These are phyloP conservation scores for Hemitrygon akajei DNA, from an alignment of 2,797 vertebrate genomes.

Conservation along the genomic window DNA sequence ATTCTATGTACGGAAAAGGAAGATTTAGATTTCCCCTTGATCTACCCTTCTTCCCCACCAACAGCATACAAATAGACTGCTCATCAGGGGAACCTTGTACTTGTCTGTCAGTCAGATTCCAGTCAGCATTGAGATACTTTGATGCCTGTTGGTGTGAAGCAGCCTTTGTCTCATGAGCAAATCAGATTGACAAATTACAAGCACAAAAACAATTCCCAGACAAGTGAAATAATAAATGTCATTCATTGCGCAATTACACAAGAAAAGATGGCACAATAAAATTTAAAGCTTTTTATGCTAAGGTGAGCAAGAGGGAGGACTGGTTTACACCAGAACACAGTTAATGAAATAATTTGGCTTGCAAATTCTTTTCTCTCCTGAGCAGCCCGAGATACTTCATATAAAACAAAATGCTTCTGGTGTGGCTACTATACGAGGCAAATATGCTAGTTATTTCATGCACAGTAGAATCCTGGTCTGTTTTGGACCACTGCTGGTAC, in stretches of 20 bases:
- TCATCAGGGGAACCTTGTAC: too few relatives aligned
- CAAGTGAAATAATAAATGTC: not conserved
- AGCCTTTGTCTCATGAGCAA: not conserved
- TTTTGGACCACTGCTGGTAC: not conserved
- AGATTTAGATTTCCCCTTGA: not conserved
- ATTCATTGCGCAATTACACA: not conserved
- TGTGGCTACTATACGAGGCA: not conserved
- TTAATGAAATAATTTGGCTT: not conserved
- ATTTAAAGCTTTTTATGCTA: not conserved
- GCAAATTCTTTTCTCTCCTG: not conserved
- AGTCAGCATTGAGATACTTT: not conserved
- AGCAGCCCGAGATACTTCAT: not conserved
- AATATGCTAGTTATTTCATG: not conserved
- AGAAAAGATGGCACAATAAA: not conserved
- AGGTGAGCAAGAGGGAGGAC: not conserved
- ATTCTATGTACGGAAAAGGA: not conserved
- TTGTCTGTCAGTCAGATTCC: not conserved
- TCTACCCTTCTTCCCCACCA: too few relatives aligned
- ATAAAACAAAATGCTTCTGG: not conserved
- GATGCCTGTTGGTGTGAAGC: not conserved
- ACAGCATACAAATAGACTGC: too few relatives aligned
- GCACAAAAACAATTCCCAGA: not conserved
- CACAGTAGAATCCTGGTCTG: not conserved
- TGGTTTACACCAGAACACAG: not conserved
- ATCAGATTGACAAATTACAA: not conserved